These are phyloP conservation scores for Colletes latitarsis DNA, from an alignment of 1,140 invertebrate genomes.

Conservation along the genomic window DNA sequence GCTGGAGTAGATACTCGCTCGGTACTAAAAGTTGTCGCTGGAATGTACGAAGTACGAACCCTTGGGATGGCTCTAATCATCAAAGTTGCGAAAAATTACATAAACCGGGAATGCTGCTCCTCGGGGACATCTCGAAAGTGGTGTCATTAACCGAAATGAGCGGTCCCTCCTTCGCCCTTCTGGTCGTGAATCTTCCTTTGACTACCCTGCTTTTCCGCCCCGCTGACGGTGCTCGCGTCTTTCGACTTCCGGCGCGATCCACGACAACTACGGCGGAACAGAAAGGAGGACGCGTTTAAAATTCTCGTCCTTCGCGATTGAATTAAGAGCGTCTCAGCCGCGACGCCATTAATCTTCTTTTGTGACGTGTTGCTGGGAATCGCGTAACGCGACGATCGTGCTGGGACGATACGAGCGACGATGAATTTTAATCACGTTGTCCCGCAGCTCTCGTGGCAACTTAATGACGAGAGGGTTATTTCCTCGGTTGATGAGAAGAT, in stretches of 20 bases:
- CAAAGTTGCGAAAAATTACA: slow-evolving; percentile 67
- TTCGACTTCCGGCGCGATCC: slow-evolving; percentile 56
- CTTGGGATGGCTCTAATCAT: slow-evolving; percentile 57
- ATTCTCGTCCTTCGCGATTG: slow-evolving; percentile 20
- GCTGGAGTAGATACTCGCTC: background rate
- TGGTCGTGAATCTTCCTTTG: slow-evolving; percentile 44
- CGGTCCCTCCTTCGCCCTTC: slow-evolving; percentile 57
- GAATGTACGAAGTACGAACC: background rate
- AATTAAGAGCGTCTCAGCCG: slow-evolving; percentile 22
- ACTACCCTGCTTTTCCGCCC: background rate
- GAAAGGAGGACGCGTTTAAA: slow-evolving; percentile 17
- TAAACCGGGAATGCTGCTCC: slow-evolving; percentile 54
- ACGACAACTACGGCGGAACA: slow-evolving; percentile 20
- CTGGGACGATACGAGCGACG: no score
- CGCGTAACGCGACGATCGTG: background rate
- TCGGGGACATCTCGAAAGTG: slow-evolving; percentile 51
- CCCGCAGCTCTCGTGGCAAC: no score
- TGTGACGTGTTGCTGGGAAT: background rate
- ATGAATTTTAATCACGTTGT: no score
- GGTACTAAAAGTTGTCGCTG: background rate
- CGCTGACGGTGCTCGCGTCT: slow-evolving; percentile 27
- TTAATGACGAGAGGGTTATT: no score
- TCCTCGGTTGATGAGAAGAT: no score
- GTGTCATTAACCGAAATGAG: slow-evolving; percentile 70
- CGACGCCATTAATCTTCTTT: slow-evolving; percentile 32